Evolutionary conservation across 2,888 invertebrate genomes (phyloP).

Genomic region (Heliconius sara): DNA sequence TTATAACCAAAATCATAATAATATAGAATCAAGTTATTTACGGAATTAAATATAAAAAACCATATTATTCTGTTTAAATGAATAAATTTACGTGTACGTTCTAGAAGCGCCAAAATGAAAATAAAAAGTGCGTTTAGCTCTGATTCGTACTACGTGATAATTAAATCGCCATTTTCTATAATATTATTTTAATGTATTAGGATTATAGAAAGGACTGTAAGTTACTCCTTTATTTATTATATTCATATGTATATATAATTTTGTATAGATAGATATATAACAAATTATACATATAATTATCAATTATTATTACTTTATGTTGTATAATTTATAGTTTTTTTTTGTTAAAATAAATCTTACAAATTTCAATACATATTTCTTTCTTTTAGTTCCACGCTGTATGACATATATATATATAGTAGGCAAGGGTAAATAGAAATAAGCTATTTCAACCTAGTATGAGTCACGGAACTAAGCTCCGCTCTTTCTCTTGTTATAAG

Average conservation of each 20-base stretch:
- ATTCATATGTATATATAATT: not conserved
- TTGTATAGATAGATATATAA: not conserved
- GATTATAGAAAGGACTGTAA: slow-evolving; percentile 3
- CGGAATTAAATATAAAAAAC: slow-evolving; percentile 1
- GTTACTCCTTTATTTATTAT: slow-evolving; percentile 5
- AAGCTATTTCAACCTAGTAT: not conserved
- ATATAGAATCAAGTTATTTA: not conserved
- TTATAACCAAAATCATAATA: not conserved
- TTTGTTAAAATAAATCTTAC: too few relatives aligned
- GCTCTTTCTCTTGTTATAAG: not conserved
- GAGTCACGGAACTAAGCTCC: not conserved
- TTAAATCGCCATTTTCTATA: slow-evolving; percentile 47
- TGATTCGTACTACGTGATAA: slow-evolving; percentile 60
- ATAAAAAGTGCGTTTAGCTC: slow-evolving; percentile 65
- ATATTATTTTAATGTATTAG: slow-evolving; percentile 15
- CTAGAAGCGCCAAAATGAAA: slow-evolving; percentile 67
- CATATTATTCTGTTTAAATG: not conserved
- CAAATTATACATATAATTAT: not conserved
- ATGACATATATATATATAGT: not conserved
- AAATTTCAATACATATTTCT: not conserved
- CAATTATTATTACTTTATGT: too few relatives aligned
- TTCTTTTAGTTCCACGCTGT: not conserved
- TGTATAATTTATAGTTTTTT: too few relatives aligned
- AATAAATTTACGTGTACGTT: slow-evolving; percentile 52
- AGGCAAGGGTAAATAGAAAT: not conserved